A percentile compares a stretch with the other conserved stretches of the same genome.
Conservation (phyloP, 2,888 invertebrate genomes). For the Leucophenga montana region DNA sequence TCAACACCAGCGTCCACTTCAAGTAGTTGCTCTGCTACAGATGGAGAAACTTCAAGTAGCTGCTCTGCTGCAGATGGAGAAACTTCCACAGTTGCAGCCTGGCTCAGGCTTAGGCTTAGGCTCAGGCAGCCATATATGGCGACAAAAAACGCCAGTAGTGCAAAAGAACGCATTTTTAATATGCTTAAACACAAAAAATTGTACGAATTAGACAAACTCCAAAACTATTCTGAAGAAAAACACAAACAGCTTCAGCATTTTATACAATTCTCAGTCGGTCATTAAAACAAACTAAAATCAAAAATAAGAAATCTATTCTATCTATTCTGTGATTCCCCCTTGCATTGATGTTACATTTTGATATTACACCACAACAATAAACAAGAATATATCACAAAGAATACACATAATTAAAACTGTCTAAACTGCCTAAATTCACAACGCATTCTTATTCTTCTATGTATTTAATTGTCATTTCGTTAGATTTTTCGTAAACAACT, state of each 20-base stretch:
- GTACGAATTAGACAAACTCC: not conserved
- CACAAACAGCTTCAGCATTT: slow-evolving; percentile 39
- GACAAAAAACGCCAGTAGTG: slow-evolving; percentile 12
- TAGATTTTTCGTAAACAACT: too few species aligned
- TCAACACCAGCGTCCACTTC: slow-evolving; percentile 44
- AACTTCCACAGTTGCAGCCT: slow-evolving; percentile 30
- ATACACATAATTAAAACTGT: too few species aligned
- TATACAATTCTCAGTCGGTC: slow-evolving; percentile 49
- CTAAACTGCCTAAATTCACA: too few species aligned
- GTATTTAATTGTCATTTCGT: too few species aligned
- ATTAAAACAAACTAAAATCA: slow-evolving; percentile 41
- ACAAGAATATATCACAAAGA: too few species aligned
- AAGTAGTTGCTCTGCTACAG: slow-evolving; percentile 35
- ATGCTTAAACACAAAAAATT: not conserved
- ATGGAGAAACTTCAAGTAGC: too few species aligned
- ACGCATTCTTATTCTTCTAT: too few species aligned
- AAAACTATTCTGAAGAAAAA: slow-evolving; percentile 12
- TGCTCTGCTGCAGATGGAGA: slow-evolving; percentile 25
- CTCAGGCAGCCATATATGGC: slow-evolving; percentile 12
- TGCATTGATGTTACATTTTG: too few species aligned
- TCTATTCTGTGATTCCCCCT: too few species aligned
- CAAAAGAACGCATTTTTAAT: slow-evolving; percentile 24
- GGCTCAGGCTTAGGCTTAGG: too few species aligned
- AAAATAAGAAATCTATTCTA: too few species aligned
- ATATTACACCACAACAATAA: too few species aligned